These are phyloP conservation scores for Mastomys coucha DNA, from an alignment of 2,113 vertebrate species.

Conservation along the genomic window DNA sequence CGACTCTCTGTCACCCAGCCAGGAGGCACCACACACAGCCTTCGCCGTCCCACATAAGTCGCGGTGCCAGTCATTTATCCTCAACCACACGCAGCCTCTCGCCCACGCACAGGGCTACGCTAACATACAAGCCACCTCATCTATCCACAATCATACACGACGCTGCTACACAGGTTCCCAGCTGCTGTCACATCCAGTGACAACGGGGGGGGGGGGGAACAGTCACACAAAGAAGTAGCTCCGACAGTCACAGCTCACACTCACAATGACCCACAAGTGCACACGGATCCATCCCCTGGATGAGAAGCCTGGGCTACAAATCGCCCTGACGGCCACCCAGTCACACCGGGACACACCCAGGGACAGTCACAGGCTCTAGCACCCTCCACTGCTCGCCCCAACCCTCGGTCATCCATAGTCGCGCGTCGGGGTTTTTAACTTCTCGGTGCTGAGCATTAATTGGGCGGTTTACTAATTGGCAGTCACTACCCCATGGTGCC, in stretches of 20 bases:
- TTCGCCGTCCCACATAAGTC: slow-evolving; percentile 44
- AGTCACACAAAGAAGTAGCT: slow-evolving; percentile 76
- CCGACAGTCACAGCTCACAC: slow-evolving; percentile 65
- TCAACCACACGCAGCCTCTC: slow-evolving; percentile 4
- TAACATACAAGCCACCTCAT: not conserved
- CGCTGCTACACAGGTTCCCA: not conserved
- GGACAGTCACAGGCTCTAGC: slow-evolving; percentile 4
- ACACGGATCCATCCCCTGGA: slow-evolving; percentile 21
- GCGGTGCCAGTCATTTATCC: not conserved
- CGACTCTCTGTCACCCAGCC: not conserved
- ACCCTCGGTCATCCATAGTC: not conserved
- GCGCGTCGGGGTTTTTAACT: slow-evolving; percentile 56
- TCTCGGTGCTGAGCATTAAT: not conserved
- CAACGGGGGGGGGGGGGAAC: not conserved
- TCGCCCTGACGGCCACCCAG: not conserved
- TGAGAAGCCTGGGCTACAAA: not conserved
- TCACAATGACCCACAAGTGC: not conserved
- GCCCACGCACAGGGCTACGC: not conserved
- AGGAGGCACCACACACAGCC: not conserved
- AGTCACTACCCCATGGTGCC: not conserved
- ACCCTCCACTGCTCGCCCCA: not conserved
- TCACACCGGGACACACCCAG: not conserved
- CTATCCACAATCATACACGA: not conserved
- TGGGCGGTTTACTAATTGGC: slow-evolving; percentile 57
- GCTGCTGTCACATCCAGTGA: slow-evolving; percentile 47